These are phyloP conservation scores for Artemia franciscana DNA, from an alignment of 1,140 invertebrate species.

Conservation along the genomic window DNA sequence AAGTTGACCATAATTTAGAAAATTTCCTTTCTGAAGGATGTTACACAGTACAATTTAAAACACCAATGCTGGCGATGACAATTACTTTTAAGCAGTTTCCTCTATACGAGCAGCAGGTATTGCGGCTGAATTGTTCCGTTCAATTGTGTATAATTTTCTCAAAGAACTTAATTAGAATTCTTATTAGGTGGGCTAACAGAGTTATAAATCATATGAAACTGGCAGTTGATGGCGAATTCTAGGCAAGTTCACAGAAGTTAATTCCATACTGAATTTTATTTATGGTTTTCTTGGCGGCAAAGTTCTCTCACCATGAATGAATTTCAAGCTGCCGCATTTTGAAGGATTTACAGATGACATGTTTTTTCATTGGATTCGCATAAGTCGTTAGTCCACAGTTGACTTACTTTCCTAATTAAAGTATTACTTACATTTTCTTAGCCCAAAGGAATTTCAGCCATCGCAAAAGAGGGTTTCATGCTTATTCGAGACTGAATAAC, in stretches of 20 bases:
- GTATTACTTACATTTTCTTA: not conserved
- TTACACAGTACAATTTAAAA: too few species aligned
- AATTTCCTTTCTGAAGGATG: too few species aligned
- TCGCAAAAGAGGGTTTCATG: too few species aligned
- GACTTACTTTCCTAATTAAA: not conserved
- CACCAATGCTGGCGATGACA: too few species aligned
- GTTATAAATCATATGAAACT: not conserved
- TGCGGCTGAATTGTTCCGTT: too few species aligned
- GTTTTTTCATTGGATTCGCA: not conserved
- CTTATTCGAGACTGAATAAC: too few species aligned
- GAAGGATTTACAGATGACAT: not conserved
- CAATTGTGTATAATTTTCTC: not conserved
- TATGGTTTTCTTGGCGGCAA: not conserved
- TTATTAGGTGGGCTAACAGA: not conserved
- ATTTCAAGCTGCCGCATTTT: not conserved
- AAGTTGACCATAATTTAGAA: too few species aligned
- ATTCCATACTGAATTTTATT: not conserved
- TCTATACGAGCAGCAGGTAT: too few species aligned
- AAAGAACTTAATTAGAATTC: not conserved
- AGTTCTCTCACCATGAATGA: not conserved
- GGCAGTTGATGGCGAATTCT: not conserved
- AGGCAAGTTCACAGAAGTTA: not conserved
- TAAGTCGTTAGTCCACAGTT: not conserved
- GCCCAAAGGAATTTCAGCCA: not conserved
- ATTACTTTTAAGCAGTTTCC: too few species aligned